Percentiles rank a stretch among this genome's conserved stretches.
These are phyloP conservation scores for Lampris incognitus DNA, from an alignment of 2,113 vertebrate genomes.

Conservation along the genomic window DNA sequence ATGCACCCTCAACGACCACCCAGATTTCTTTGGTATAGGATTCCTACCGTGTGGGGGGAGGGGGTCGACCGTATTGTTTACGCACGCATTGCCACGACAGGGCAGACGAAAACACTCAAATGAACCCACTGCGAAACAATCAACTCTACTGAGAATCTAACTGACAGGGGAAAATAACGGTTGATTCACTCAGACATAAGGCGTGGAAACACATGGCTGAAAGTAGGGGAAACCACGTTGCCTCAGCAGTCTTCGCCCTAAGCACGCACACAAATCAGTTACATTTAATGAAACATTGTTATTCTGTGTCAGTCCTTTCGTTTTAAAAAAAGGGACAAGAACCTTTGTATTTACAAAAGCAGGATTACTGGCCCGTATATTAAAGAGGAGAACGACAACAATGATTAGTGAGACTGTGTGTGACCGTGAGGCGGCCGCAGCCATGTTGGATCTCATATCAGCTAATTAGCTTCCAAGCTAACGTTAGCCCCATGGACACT, in stretches of 20 bases:
- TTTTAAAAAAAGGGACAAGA: background rate
- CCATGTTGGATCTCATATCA: constrained; percentile 16
- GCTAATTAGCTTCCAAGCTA: constrained; percentile 45
- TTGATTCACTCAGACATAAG: background rate
- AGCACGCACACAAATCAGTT: background rate
- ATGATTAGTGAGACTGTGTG: background rate
- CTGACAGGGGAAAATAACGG: too few species aligned
- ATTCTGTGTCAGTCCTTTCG: background rate
- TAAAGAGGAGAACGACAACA: background rate
- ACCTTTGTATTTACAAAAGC: background rate
- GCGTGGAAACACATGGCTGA: constrained; percentile 27
- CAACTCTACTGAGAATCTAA: too few species aligned
- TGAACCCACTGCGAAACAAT: too few species aligned
- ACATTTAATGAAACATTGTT: background rate
- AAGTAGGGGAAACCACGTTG: constrained; percentile 39
- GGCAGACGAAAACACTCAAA: constrained; percentile 24
- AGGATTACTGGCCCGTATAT: background rate
- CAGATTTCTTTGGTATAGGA: constrained; percentile 18
- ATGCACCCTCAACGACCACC: constrained; percentile 21
- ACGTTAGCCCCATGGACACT: background rate
- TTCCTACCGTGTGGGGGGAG: constrained; percentile 6
- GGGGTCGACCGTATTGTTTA: constrained; percentile 1
- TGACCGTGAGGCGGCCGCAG: background rate
- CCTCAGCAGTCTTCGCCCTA: background rate
- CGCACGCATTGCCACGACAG: constrained; percentile 1